Evolutionary conservation across 1,140 invertebrate species (phyloP).

Genomic region (Ceratina australensis): DNA sequence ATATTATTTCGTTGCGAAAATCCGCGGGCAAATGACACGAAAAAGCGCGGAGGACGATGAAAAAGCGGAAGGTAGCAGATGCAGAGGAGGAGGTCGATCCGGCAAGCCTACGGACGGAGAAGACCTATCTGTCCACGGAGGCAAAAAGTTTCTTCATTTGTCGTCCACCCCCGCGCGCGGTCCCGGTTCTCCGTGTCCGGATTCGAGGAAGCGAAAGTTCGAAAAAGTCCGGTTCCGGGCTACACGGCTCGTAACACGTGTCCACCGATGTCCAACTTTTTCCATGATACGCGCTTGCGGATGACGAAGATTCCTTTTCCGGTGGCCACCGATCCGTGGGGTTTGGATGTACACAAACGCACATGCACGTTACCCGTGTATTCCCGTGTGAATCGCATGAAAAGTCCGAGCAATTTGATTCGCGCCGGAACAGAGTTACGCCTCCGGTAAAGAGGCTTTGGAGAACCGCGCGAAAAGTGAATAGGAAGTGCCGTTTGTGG

Average conservation of each 20-base stretch:
- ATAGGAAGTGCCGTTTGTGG: conserved; percentile 33
- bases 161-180: neutral
- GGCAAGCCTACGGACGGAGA: neutral
- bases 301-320: conserved; percentile 30
- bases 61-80: conserved; percentile 15
- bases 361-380: neutral
- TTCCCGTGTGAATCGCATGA: conserved; percentile 20
- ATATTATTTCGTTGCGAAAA: neutral
- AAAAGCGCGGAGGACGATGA: neutral
- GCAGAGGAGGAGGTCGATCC: conserved; percentile 14
- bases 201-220: conserved; percentile 33
- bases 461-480: conserved; percentile 28
- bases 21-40: neutral
- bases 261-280: conserved; percentile 36
- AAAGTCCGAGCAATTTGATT: conserved; percentile 39
- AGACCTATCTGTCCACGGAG: conserved; percentile 26
- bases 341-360: no score
- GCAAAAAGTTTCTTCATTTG: conserved; percentile 62
- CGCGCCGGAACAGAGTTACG: conserved; percentile 26
- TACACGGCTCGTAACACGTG: conserved; percentile 37
- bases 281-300: neutral
- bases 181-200: conserved; percentile 16
- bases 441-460: neutral
- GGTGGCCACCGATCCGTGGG: conserved; percentile 31
- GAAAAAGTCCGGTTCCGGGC: conserved; percentile 15